Evolutionary conservation across 2,888 invertebrate species (phyloP).

Genomic region (Brenthis daphne): DNA sequence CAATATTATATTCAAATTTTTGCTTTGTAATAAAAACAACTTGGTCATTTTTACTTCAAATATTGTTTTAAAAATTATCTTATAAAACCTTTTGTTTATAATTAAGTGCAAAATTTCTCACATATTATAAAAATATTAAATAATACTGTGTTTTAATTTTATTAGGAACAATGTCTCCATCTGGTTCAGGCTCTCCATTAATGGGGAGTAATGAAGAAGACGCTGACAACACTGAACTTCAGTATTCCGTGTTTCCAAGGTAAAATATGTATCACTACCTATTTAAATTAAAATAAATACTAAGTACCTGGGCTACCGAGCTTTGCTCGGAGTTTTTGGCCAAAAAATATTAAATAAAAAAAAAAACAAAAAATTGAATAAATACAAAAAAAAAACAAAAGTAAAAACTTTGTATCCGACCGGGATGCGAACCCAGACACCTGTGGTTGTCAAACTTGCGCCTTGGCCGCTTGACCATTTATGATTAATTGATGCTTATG

Average conservation of each 20-base stretch:
- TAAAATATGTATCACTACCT: constrained; percentile 42
- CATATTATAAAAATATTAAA: background rate
- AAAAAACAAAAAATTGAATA: no score
- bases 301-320: no score
- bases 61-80: background rate
- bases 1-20: background rate
- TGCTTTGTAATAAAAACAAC: background rate
- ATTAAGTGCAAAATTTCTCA: background rate
- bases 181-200: constrained; percentile 76
- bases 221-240: constrained; percentile 83
- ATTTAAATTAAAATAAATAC: no score
- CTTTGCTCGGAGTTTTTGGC: no score
- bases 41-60: background rate
- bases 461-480: no score
- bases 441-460: no score
- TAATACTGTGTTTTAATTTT: background rate
- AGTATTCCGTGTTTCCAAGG: constrained; percentile 75
- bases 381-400: no score
- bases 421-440: no score
- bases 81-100: no score
- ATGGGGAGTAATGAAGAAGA: constrained; percentile 80
- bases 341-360: no score
- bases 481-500: no score
- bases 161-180: constrained; percentile 78
- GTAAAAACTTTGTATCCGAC: no score